A percentile compares a stretch with the other conserved stretches of the same genome.
These are phyloP conservation scores for Rhodeus uyekii DNA, from an alignment of 2,797 vertebrate species.

Conservation along the genomic window DNA sequence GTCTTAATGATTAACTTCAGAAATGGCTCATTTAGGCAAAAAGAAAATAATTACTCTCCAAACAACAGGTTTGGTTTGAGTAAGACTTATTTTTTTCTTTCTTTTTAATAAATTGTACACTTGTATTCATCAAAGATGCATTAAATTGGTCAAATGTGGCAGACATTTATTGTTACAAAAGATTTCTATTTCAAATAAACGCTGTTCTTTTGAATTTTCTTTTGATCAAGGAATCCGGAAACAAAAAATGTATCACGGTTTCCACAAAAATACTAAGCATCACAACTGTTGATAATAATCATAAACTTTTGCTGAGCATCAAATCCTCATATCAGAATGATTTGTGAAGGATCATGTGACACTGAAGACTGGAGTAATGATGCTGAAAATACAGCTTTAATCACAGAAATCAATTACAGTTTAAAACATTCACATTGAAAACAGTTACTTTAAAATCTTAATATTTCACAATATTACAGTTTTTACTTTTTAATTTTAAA, in stretches of 20 bases:
- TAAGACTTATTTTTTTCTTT: fast-evolving
- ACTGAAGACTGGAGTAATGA: not conserved
- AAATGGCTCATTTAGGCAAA: not conserved
- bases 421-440: too few species aligned
- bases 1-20: not conserved
- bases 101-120: not conserved
- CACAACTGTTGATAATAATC: not conserved
- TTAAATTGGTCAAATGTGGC: not conserved
- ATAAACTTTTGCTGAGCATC: not conserved
- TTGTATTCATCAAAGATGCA: not conserved
- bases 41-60: not conserved
- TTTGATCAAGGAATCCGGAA: not conserved
- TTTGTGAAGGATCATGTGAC: not conserved
- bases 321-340: not conserved
- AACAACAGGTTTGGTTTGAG: too few species aligned
- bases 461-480: not conserved
- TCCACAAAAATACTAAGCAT: not conserved
- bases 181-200: not conserved
- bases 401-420: not conserved
- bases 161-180: not conserved
- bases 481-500: too few species aligned
- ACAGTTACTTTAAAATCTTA: fast-evolving
- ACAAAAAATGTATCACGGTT: not conserved
- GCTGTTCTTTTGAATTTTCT: not conserved
- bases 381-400: not conserved